A percentile compares a stretch with the other conserved stretches of the same genome.
These are phyloP conservation scores for Thomomys bottae DNA, from an alignment of 2,113 vertebrate genomes.

Conservation along the genomic window DNA sequence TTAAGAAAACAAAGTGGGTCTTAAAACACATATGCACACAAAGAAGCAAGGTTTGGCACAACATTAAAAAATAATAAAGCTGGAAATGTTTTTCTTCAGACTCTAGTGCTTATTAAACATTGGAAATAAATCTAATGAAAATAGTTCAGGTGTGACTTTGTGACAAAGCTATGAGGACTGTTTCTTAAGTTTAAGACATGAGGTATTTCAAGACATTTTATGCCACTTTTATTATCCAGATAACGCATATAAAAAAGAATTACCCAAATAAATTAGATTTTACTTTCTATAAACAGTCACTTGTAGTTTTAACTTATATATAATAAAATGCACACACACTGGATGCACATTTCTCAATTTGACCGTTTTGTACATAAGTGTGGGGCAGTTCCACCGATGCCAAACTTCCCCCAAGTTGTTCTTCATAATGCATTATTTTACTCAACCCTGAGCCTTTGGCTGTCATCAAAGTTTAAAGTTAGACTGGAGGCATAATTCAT, in stretches of 20 bases:
- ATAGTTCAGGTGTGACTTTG: conserved; percentile 81
- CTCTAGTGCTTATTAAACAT: conserved; percentile 79
- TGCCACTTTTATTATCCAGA: background rate
- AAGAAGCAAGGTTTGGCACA: conserved; percentile 68
- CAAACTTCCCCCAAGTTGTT: background rate
- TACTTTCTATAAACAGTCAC: background rate
- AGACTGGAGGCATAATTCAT: no score
- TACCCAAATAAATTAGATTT: background rate
- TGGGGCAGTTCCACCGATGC: no score
- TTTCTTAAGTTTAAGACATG: conserved; percentile 77
- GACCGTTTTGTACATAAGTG: background rate
- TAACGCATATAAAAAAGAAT: background rate
- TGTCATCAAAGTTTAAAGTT: background rate
- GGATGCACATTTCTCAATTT: background rate
- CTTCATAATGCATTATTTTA: background rate
- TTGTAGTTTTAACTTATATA: conserved; percentile 5
- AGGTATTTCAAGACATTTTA: conserved; percentile 59
- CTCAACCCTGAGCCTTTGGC: background rate
- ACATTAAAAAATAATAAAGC: conserved; percentile 82
- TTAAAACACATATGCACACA: conserved; percentile 46
- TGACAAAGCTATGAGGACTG: conserved; percentile 64
- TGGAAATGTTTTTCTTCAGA: conserved; percentile 79
- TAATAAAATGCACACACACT: background rate
- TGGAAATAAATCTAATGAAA: conserved; percentile 82
- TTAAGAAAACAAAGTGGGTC: conserved; percentile 80